Conservation (phyloP, 2,797 vertebrate genomes). For the Cirrhinus mrigala region DNA sequence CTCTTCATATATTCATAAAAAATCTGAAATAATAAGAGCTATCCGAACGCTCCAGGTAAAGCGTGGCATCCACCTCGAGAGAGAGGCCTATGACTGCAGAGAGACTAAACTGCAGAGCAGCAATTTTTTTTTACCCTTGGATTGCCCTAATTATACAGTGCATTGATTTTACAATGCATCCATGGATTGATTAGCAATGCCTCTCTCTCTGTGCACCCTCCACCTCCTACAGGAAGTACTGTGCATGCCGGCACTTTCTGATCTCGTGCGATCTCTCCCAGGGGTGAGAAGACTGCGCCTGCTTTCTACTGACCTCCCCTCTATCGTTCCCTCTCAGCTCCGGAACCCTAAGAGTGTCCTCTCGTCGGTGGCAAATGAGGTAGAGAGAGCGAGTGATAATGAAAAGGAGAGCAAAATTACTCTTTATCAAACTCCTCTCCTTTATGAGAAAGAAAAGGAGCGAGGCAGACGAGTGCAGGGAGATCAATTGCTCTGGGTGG, state of each 20-base stretch:
- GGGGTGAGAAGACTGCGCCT: slow-evolving; percentile 72
- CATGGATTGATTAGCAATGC: slow-evolving; percentile 89
- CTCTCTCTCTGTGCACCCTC: slow-evolving; percentile 72
- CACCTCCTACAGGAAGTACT: slow-evolving; percentile 75
- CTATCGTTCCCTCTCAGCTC: not conserved
- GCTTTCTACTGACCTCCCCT: slow-evolving; percentile 59
- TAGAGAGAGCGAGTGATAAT: slow-evolving; percentile 29
- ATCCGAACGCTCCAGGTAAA: slow-evolving; percentile 5
- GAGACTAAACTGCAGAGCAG: slow-evolving; percentile 73
- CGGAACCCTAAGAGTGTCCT: slow-evolving; percentile 31
- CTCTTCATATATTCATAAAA: no score
- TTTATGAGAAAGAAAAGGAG: slow-evolving; percentile 40
- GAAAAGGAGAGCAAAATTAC: slow-evolving; percentile 40
- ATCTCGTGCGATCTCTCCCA: slow-evolving; percentile 75
- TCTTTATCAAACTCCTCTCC: slow-evolving; percentile 42
- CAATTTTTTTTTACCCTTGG: slow-evolving; percentile 87
- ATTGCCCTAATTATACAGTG: slow-evolving; percentile 94
- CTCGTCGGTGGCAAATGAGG: not conserved
- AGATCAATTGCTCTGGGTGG: slow-evolving; percentile 59
- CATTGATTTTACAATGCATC: slow-evolving; percentile 95
- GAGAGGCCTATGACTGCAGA: slow-evolving; percentile 70
- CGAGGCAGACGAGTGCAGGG: slow-evolving; percentile 19
- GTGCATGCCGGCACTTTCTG: slow-evolving; percentile 75
- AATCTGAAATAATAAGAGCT: not conserved
- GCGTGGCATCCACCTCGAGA: slow-evolving; percentile 48